Conservation (phyloP, 1,140 invertebrate genomes). For the Solen grandis region DNA sequence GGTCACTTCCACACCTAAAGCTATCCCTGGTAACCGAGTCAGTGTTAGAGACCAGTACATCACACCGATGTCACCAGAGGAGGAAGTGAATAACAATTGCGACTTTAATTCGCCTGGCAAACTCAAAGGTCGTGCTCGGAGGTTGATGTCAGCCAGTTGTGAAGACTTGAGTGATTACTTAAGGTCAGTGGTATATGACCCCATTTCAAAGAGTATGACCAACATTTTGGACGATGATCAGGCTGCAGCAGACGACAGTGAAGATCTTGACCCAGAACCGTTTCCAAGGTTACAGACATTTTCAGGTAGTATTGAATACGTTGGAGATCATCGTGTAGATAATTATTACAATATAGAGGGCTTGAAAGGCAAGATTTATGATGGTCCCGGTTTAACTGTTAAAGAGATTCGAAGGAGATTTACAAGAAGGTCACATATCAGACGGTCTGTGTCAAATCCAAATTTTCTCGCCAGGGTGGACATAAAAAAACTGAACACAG, state of each 20-base stretch:
- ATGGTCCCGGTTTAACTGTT: slow-evolving; percentile 61
- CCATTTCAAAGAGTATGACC: slow-evolving; percentile 55
- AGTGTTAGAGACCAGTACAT: slow-evolving; percentile 18
- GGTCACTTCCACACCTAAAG: slow-evolving; percentile 25
- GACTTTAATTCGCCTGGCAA: too few species aligned
- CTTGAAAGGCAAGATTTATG: slow-evolving; percentile 59
- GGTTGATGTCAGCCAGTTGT: slow-evolving; percentile 73
- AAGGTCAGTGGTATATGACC: slow-evolving; percentile 54
- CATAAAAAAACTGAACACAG: slow-evolving; percentile 68
- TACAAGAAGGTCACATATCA: slow-evolving; percentile 63
- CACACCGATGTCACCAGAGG: slow-evolving; percentile 28
- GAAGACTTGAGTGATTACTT: slow-evolving; percentile 73
- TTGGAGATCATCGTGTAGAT: slow-evolving; percentile 36
- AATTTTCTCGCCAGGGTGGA: slow-evolving; percentile 73
- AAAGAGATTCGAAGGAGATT: slow-evolving; percentile 68
- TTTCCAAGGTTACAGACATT: slow-evolving; percentile 70
- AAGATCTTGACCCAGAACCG: slow-evolving; percentile 63
- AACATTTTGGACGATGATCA: slow-evolving; percentile 34
- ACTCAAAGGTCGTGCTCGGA: slow-evolving; percentile 43
- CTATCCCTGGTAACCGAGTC: background rate
- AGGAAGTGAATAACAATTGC: background rate
- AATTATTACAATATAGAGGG: slow-evolving; percentile 69
- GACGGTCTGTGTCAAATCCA: slow-evolving; percentile 76
- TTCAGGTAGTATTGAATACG: slow-evolving; percentile 60
- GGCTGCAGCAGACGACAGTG: slow-evolving; percentile 30